Evolutionary conservation across 2,113 vertebrate species (phyloP), one percentile per base, ranked within the genome.

Genomic region (Vicugna pacos): DNA sequence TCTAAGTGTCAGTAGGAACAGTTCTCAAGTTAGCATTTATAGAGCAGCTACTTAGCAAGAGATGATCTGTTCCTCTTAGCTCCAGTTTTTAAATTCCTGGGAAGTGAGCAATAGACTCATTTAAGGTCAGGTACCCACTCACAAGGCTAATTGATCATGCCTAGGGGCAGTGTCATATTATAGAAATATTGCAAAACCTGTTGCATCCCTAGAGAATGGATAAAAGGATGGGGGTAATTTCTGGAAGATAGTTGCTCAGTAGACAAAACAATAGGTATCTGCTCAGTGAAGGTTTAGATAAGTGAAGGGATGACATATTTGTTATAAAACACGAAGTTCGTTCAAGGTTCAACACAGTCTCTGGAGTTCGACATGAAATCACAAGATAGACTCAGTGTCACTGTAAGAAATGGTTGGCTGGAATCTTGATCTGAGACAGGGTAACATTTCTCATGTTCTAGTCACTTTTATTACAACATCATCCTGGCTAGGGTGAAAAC

Each of bases 241-340:
- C 42, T 89, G 86, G 42, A 70, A 91, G 91, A 89, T 3, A 87
- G 48, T 89, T 89, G 14, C 60, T 75, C 30, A 30, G 28, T 58
- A 94, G 77, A 95, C 76, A 82, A 81, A 94, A 93, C 50, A 97
- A 62, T 62, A 86, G n/a, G 62, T 58, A 12, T 81, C 35, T 83
- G 32, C 58, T 72, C 13, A 60, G 73, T 69, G 77, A 91, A 58
- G n/a, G 35, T 62, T 91, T 86, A 95, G 70, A 65, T 89, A 93
- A 97, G 50, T 84, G 70, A 79, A 91, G 52, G 38, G 54, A 75
- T 83, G 56, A 56, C 54, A 93, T 20, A 56, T 62, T 94, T 62
- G 52, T 91, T 77, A 73, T 81, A 93, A 91, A 94, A 93, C 19
- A 46, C 2, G 2, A 56, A 77, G 54, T 32, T 62, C 91, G 30